Evolutionary conservation across 2,113 vertebrate genomes (phyloP).

Genomic region (Redunca redunca): DNA sequence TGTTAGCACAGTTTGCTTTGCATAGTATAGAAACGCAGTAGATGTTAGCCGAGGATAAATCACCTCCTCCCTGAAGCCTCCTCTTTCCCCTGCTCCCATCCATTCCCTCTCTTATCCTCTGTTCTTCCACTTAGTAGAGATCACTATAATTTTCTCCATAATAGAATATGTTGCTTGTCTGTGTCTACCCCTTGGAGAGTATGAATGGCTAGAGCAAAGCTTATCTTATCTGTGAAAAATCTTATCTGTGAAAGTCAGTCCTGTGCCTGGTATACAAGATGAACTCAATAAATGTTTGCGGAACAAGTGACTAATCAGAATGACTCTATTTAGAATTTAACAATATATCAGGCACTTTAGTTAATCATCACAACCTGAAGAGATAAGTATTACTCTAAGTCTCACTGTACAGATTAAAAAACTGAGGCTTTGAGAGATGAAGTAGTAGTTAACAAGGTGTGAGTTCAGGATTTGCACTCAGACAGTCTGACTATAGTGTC

Average conservation of each 20-base stretch:
- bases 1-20: neutral
- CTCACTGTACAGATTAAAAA: neutral
- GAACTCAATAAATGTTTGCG: neutral
- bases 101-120: neutral
- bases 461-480: neutral
- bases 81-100: neutral
- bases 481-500: neutral
- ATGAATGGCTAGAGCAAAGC: neutral
- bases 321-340: neutral
- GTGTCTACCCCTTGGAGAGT: neutral
- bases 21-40: neutral
- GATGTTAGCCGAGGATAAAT: neutral
- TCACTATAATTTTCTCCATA: neutral
- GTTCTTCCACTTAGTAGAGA: neutral
- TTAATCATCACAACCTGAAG: neutral
- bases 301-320: neutral
- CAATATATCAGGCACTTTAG: neutral
- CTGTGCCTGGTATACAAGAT: neutral
- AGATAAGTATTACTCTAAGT: neutral
- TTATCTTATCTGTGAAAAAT: neutral
- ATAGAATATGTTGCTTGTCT: neutral
- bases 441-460: neutral
- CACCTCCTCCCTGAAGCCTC: no score
- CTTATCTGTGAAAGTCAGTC: neutral
- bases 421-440: neutral